Evolutionary conservation across 2,888 invertebrate species (phyloP), one percentile per base, ranked within the genome.

Genomic region (Melipona beecheii): DNA sequence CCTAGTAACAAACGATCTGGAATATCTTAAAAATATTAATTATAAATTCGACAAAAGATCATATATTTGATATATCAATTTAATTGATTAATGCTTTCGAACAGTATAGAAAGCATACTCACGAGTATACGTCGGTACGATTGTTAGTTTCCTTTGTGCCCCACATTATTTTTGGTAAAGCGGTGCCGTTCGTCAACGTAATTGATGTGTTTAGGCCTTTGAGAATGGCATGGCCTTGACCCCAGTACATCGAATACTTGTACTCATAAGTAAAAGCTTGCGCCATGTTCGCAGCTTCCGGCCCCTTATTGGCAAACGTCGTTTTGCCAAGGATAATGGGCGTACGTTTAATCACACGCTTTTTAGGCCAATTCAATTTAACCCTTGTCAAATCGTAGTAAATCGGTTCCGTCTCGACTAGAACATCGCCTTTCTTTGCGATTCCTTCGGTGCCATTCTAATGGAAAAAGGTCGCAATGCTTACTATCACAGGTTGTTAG

Each of bases 381-480:
- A 97, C 96, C 79, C 96, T 95, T 77, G 96, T 96, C 89, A 98
- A 94, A 93, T 97, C 97, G 93, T 98, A 98, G 79, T 96, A 95
- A 56, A 96, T 95, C 1, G 98, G 98, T 93, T 98, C 98, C 0
- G 97, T 96, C 95, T 98, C 98, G 13, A 97, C 96, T 49, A 98
- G 95, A 72, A 98, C 96, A 92, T 98, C 97, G 0, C 98, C 98
- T 70, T 77, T 72, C 11, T 91, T 89, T 2, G 90, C 90, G 2
- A 89, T 88, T 13, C 89, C 91, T 70, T 93, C 92, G 4, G 82
- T 81, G 2, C 91, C 92, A 62, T 92, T 86, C 94, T 94, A 68
- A 36, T 17, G 11, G 21, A 62, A 62, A 31, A 65, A 65, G 21
- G 9, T 19, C 11, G n/a, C 15, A 43, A 65, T 65, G n/a, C 15